Percentiles rank a stretch among this genome's conserved stretches.
Conservation (phyloP, 2,888 invertebrate genomes). For the Frankliniella fusca region DNA sequence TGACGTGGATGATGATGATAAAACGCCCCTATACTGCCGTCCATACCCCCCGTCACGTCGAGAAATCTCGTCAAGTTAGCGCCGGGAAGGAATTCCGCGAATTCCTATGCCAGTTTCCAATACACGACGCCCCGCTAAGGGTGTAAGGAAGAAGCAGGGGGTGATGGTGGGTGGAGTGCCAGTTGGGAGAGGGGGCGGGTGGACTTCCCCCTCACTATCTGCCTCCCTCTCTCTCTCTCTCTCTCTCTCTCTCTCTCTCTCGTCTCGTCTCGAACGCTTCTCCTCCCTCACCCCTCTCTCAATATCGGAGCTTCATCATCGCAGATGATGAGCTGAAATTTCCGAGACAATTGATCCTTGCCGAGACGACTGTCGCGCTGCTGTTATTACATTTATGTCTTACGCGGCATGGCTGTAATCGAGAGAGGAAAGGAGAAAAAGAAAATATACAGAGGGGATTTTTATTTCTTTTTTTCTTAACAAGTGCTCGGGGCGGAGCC, state of each 20-base stretch:
- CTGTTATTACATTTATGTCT: no score
- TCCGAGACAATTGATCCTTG: not conserved
- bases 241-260: constrained; percentile 27
- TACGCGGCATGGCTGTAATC: no score
- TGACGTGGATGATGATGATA: no score
- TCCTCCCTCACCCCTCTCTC: not conserved
- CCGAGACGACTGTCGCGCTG: not conserved
- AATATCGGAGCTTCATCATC: constrained; percentile 1
- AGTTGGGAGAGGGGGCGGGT: not conserved
- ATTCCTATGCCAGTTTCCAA: not conserved
- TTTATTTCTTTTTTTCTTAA: not conserved
- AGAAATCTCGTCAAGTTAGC: constrained; percentile 5
- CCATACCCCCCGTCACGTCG: not conserved
- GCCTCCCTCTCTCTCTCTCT: not conserved
- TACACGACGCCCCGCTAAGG: not conserved
- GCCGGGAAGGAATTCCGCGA: not conserved
- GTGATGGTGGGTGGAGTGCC: not conserved
- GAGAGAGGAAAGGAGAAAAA: not conserved
- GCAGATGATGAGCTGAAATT: not conserved
- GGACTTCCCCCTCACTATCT: constrained; percentile 3
- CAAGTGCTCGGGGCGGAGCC: not conserved
- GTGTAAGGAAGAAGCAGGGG: not conserved
- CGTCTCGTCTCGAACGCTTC: not conserved
- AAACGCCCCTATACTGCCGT: not conserved
- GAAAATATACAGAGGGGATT: not conserved